Evolutionary conservation across 2,888 invertebrate genomes (phyloP).

Genomic region (Antheraea yamamai): DNA sequence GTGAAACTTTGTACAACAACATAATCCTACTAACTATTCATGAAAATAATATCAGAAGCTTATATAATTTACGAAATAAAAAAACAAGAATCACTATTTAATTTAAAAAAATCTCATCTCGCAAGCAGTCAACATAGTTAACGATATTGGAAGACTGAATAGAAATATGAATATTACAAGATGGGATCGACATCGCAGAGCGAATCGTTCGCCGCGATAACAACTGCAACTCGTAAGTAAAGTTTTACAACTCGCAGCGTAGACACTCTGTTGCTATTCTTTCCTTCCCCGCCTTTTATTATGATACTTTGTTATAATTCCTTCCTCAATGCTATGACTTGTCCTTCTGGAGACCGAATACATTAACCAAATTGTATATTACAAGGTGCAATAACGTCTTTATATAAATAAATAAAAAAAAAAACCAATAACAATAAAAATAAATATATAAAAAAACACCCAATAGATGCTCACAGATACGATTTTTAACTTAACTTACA

Average conservation of each 20-base stretch:
- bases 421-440: too few species aligned
- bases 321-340: neutral
- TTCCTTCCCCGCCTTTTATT: neutral
- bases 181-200: neutral
- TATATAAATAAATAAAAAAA: too few species aligned
- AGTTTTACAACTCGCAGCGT: neutral
- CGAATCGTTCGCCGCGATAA: neutral
- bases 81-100: neutral
- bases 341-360: neutral
- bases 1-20: neutral
- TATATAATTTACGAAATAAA: neutral
- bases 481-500: too few species aligned
- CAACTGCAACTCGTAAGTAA: constrained; percentile 1
- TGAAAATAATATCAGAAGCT: neutral
- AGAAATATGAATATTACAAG: neutral
- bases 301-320: neutral
- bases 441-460: too few species aligned
- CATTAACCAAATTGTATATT: too few species aligned
- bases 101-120: neutral
- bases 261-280: neutral
- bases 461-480: too few species aligned
- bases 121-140: neutral
- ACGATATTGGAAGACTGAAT: neutral
- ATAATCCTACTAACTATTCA: neutral
- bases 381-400: too few species aligned